phyloP scores from a whole-genome alignment of 1,140 invertebrate genomes.

The Drosophila tristis region DNA sequence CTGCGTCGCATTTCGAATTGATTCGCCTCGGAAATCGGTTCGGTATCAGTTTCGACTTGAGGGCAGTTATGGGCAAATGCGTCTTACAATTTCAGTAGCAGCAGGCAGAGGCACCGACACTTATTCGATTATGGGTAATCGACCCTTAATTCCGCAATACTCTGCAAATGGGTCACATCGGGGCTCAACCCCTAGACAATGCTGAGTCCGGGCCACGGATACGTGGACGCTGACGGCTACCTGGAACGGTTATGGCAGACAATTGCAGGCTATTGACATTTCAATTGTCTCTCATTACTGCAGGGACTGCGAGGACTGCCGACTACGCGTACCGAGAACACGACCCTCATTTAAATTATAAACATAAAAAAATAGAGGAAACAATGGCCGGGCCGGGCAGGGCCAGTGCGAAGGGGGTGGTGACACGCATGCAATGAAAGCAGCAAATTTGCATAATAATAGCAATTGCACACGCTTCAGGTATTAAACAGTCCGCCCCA shows the following conservation, averaged over 20 bases:
- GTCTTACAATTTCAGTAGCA: too few relatives aligned
- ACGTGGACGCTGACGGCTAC: constrained; percentile 13
- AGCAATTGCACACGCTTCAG: constrained; percentile 79
- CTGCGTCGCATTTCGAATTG: too few relatives aligned
- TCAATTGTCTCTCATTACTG: constrained; percentile 73
- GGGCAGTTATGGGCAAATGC: too few relatives aligned
- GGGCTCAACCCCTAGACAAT: constrained; percentile 16
- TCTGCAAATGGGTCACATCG: too few relatives aligned
- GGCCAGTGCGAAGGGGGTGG: neutral
- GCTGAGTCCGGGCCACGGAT: constrained; percentile 10
- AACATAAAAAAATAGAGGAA: constrained; percentile 1
- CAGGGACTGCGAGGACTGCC: constrained; percentile 17
- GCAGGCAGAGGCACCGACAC: too few relatives aligned
- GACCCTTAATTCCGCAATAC: too few relatives aligned
- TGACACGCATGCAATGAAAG: constrained; percentile 69
- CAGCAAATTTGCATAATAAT: constrained; percentile 79
- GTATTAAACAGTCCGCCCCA: constrained; percentile 66
- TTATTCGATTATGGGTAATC: too few relatives aligned
- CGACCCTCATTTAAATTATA: constrained; percentile 65
- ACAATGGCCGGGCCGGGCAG: constrained; percentile 4
- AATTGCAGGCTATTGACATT: constrained; percentile 76
- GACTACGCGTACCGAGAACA: neutral
- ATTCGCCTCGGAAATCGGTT: too few relatives aligned
- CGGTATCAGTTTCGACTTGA: too few relatives aligned
- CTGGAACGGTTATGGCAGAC: constrained; percentile 46